Evolutionary conservation across 2,797 vertebrate species (phyloP).

Genomic region (Helarctos malayanus): DNA sequence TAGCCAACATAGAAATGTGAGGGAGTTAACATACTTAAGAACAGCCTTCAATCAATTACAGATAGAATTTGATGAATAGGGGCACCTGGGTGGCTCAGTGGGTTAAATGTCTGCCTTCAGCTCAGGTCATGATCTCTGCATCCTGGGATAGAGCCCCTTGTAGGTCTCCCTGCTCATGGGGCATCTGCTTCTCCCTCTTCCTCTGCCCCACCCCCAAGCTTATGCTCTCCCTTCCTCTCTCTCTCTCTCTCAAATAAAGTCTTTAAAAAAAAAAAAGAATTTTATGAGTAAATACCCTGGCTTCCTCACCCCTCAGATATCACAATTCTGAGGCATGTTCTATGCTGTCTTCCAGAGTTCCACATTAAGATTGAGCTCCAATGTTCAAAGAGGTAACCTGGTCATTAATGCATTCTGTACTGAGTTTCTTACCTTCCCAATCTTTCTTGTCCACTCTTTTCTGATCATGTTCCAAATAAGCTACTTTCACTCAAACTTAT

Average conservation of each 20-base stretch:
- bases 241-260: not conserved
- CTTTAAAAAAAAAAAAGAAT: not conserved
- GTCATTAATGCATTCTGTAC: not conserved
- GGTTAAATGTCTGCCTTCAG: not conserved
- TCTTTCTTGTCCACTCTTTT: not conserved
- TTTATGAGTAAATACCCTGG: not conserved
- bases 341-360: not conserved
- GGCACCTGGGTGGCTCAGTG: not conserved
- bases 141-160: not conserved
- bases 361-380: not conserved
- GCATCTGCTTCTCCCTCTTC: not conserved
- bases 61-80: not conserved
- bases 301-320: not conserved
- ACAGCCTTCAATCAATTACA: not conserved
- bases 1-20: not conserved
- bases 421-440: not conserved
- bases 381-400: not conserved
- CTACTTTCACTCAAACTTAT: not conserved
- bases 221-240: not conserved
- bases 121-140: not conserved
- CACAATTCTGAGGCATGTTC: not conserved
- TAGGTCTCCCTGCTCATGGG: not conserved
- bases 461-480: not conserved
- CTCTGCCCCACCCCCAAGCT: too few species aligned
- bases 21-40: not conserved